Conservation (phyloP, 2,113 vertebrate species). For the Sarotherodon lohbergeri region DNA sequence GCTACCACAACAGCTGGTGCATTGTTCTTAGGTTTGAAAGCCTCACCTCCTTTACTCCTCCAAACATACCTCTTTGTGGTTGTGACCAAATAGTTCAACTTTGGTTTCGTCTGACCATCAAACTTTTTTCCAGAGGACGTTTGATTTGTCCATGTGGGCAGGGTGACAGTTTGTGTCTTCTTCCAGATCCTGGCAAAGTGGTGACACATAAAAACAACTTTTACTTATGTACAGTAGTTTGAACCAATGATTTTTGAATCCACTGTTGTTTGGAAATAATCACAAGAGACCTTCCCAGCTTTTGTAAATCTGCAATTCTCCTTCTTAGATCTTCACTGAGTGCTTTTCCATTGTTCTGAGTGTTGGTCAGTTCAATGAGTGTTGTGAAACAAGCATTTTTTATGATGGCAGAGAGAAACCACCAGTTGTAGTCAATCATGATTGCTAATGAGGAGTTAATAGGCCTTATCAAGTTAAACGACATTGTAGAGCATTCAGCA, state of each 20-base stretch:
- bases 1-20: neutral
- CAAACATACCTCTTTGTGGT: neutral
- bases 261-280: neutral
- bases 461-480: no score
- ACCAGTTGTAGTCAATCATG: no score
- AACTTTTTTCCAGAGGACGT: neutral
- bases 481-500: no score
- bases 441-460: no score
- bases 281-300: neutral
- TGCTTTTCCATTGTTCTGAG: no score
- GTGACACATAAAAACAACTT: neutral
- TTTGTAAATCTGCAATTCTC: neutral
- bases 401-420: no score
- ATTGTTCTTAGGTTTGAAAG: neutral
- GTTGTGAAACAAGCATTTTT: no score
- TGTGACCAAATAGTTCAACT: neutral
- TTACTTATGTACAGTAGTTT: neutral
- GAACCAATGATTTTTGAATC: neutral
- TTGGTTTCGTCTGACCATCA: neutral
- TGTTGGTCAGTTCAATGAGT: no score
- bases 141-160: neutral
- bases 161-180: neutral
- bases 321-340: no score
- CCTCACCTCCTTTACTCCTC: neutral
- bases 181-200: neutral